A percentile compares a stretch with the other conserved stretches of the same genome.
These are phyloP conservation scores for Gymnoscopelus braueri DNA, from an alignment of 2,797 vertebrate species.

Conservation along the genomic window DNA sequence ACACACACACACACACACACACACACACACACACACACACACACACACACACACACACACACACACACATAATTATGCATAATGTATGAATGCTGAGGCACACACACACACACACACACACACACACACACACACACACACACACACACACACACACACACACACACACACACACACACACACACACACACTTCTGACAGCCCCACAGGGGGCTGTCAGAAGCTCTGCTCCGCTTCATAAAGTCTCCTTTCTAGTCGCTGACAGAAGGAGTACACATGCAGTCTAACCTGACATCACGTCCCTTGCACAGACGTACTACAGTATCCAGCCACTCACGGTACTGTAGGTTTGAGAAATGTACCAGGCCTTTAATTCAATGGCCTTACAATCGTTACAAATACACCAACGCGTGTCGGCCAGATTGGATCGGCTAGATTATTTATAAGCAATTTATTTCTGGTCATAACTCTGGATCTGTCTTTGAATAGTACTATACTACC, in stretches of 20 bases:
- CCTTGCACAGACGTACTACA: neutral
- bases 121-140: neutral
- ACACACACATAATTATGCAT: neutral
- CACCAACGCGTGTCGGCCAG: too few species aligned
- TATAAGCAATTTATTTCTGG: too few species aligned
- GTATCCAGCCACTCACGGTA: too few species aligned
- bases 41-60: slow-evolving; percentile 28
- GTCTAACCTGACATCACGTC: slow-evolving; percentile 11
- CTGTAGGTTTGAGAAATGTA: too few species aligned
- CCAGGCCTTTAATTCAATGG: too few species aligned
- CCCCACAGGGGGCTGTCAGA: slow-evolving; percentile 8
- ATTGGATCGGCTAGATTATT: too few species aligned
- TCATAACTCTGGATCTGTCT: too few species aligned
- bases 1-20: neutral
- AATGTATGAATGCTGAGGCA: slow-evolving; percentile 1
- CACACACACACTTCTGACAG: neutral
- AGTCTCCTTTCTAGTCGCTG: slow-evolving; percentile 3
- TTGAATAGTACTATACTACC: too few species aligned
- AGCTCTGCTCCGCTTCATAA: slow-evolving; percentile 4
- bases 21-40: too few species aligned
- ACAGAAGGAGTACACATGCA: neutral
- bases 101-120: slow-evolving; percentile 13
- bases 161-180: slow-evolving; percentile 5
- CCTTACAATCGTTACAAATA: too few species aligned
- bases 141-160: slow-evolving; percentile 9